phyloP scores from a whole-genome alignment of 2,888 invertebrate genomes.

The Rhamnusium bicolor region DNA sequence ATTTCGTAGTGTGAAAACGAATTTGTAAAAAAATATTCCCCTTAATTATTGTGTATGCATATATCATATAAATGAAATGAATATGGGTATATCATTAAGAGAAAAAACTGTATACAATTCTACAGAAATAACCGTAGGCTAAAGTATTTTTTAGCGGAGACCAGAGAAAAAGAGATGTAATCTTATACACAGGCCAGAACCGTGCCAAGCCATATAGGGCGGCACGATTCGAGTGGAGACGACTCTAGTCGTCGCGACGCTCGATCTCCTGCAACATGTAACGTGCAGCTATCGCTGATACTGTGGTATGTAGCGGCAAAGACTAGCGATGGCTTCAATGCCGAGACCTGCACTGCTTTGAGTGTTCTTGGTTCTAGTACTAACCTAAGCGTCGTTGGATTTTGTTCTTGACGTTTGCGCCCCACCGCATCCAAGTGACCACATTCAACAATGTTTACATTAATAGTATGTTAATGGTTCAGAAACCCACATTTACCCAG shows the following conservation, averaged over 20 bases:
- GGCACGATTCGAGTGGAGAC: conserved; percentile 67
- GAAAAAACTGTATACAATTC: conserved; percentile 69
- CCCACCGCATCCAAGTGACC: conserved; percentile 54
- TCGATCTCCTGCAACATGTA: conserved; percentile 46
- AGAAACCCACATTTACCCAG: not conserved
- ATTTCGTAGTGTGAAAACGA: too few species aligned
- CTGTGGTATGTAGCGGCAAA: not conserved
- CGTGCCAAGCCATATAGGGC: conserved; percentile 72
- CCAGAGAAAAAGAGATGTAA: conserved; percentile 71
- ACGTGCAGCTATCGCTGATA: not conserved
- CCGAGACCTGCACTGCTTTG: conserved; percentile 23
- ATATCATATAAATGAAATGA: conserved; percentile 54
- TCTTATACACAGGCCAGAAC: conserved; percentile 70
- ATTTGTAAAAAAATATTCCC: too few species aligned
- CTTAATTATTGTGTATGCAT: conserved; percentile 35
- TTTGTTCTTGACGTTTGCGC: conserved; percentile 47
- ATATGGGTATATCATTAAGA: conserved; percentile 67
- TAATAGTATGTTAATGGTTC: conserved; percentile 45
- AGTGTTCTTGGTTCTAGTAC: conserved; percentile 38
- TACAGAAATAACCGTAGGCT: conserved; percentile 70
- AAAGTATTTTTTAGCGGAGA: conserved; percentile 70
- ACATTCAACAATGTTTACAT: conserved; percentile 61
- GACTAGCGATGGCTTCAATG: not conserved
- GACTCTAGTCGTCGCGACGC: conserved; percentile 60
- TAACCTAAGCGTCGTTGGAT: conserved; percentile 39